Evolutionary conservation across 2,113 vertebrate genomes (phyloP).

Genomic region (Sprattus sprattus): DNA sequence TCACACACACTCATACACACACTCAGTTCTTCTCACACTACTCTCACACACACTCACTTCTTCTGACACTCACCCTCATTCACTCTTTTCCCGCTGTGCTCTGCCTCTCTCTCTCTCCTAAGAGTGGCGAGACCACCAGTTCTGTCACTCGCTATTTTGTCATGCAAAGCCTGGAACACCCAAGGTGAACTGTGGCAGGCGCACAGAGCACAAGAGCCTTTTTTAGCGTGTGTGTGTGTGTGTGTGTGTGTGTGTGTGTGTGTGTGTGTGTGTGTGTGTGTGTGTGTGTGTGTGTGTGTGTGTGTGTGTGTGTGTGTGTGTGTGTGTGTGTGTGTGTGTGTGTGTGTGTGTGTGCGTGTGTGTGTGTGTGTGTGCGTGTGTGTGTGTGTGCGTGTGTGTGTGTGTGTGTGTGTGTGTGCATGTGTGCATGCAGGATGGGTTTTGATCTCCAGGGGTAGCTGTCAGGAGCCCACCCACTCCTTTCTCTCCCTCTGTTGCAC

Average conservation of each 20-base stretch:
- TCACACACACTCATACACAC: slow-evolving; percentile 24
- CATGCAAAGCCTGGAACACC: slow-evolving; percentile 43
- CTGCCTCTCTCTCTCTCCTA: neutral
- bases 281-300: slow-evolving; percentile 9
- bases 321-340: slow-evolving; percentile 16
- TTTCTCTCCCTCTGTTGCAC: neutral
- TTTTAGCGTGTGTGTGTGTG: slow-evolving; percentile 10
- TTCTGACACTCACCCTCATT: too few relatives aligned
- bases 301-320: neutral
- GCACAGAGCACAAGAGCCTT: neutral
- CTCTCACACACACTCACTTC: neutral
- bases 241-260: neutral
- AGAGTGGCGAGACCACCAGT: slow-evolving; percentile 26
- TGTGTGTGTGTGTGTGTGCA: slow-evolving; percentile 15
- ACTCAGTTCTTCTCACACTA: neutral
- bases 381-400: neutral
- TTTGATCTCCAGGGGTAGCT: slow-evolving; percentile 27
- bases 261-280: slow-evolving; percentile 15
- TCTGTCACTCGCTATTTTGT: slow-evolving; percentile 32
- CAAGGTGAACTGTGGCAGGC: slow-evolving; percentile 35
- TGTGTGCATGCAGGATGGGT: slow-evolving; percentile 8
- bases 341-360: neutral
- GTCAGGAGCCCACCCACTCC: slow-evolving; percentile 12
- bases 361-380: neutral
- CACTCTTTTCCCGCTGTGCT: neutral